Evolutionary conservation across 2,888 invertebrate species (phyloP).

Genomic region (Cristatella mucedo): DNA sequence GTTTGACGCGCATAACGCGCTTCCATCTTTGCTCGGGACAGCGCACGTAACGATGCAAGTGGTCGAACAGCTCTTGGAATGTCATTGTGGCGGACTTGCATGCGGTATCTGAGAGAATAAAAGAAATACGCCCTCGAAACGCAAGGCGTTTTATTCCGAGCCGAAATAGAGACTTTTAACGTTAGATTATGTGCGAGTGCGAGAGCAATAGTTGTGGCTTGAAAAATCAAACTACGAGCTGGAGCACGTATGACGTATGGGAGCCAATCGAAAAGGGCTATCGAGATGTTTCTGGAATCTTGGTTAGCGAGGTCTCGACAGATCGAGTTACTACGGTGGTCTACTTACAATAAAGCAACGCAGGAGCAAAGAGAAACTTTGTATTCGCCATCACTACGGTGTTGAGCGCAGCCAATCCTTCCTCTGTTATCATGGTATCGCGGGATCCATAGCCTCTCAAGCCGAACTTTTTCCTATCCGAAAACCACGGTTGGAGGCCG

Average conservation of each 20-base stretch:
- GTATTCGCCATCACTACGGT: conserved; percentile 26
- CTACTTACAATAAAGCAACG: conserved; percentile 32
- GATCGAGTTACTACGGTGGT: too few relatives aligned
- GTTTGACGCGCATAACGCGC: conserved; percentile 32
- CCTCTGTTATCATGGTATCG: conserved; percentile 28
- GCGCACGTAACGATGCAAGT: conserved; percentile 24
- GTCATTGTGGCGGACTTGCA: conserved; percentile 33
- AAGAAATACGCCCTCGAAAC: too few relatives aligned
- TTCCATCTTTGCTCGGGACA: conserved; percentile 33
- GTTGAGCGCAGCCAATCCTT: conserved; percentile 32
- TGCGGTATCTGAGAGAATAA: conserved; percentile 23
- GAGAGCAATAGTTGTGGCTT: too few relatives aligned
- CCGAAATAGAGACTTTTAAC: too few relatives aligned
- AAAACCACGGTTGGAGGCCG: conserved; percentile 35
- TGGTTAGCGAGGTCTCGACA: too few relatives aligned
- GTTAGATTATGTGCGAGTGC: too few relatives aligned
- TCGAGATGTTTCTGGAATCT: too few relatives aligned
- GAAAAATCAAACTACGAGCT: too few relatives aligned
- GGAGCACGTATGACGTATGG: too few relatives aligned
- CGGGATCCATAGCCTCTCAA: conserved; percentile 16
- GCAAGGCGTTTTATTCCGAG: not conserved
- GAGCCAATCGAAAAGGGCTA: too few relatives aligned
- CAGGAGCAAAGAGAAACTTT: conserved; percentile 28
- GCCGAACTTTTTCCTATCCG: conserved; percentile 27
- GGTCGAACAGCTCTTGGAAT: conserved; percentile 33